Evolutionary conservation across 2,113 vertebrate genomes (phyloP), one percentile per base, ranked within the genome.

Genomic region (Zosterops japonicus): DNA sequence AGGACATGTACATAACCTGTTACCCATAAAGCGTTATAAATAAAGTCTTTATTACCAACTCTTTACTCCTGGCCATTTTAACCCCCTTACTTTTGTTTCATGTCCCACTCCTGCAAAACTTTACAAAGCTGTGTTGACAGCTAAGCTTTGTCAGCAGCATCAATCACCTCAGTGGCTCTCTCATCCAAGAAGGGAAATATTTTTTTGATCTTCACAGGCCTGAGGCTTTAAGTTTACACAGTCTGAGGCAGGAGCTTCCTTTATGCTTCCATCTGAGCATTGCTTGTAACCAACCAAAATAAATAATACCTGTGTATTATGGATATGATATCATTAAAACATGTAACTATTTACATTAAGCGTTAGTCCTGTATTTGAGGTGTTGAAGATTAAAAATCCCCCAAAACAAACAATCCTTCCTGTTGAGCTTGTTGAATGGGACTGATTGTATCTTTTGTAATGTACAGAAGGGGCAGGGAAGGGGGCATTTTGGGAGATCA

Each of bases 401-500:
- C 23, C 33, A 8, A 36, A 81, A 47, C 13, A 21, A 80, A 15
- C 9, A 33, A 6, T 14, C n/a, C 46, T 65, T 61, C 7, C 6
- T 46, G 8, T 24, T 69, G 44, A 25, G 47, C 7, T 60, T 60
- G 11, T 75, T 2, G 0, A 11, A 23, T 31, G 27, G 10, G 16
- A 75, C 14, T 47, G 11, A 44, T 31, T 25, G 5, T 63, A 31
- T 39, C 13, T 35, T 60, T 60, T 69, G 9, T 18, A 80, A n/a
- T 12, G 11, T 13, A 31, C 2, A 36, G 18, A 67, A 63, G 18
- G 25, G 8, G 5, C 14, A n/a, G 23, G 17, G 17, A 72, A 75
- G 8, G 6, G 31, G 16, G 4, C 12, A 5, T 76, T 16, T 65
- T 0, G 0, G 13, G 17, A 21, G 7, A 13, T 41, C 31, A 83